Evolutionary conservation across 92 coral and sea anemone genomes (phyloP), one percentile per base, ranked within the genome.

Genomic region (Isaurus tuberculatus): DNA sequence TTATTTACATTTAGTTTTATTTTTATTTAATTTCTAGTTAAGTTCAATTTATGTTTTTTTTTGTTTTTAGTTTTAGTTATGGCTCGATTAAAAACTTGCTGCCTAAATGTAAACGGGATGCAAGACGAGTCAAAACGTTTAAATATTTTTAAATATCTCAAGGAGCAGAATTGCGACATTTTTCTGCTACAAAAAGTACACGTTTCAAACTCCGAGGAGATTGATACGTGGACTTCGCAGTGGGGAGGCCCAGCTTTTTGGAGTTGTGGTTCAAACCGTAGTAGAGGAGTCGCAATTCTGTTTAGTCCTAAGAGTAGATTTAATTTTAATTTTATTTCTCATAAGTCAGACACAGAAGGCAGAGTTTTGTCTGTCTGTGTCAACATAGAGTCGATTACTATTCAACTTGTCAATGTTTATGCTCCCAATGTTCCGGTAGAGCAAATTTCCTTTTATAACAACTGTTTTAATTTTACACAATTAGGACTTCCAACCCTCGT

Each of bases 361-460:
- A 29, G 72, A 13, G 29, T 29, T 28, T 36, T 29, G 43, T 66
- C 72, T 4, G 20, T 66, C 72, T 26, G 16, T 8, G 72, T 66
- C 37, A 16, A 14, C 34, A 30, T 66, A 66, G 72, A 66, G 44
- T 29, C 37, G 43, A 32, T 30, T 66, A 11, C 72, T 36, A 2
- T 66, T 11, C 42, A 66, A 29, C 72, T 66, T 30, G 72, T 66
- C 72, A 66, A 66, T 66, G n/a, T 66, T 66, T 66, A 66, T 19
- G 72, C 72, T 16, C 72, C 72, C 13, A 66, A 66, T 8, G 34
- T 66, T 14, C 72, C 72, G n/a, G n/a, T n/a, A n/a, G n/a, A n/a
- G n/a, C n/a, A n/a, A n/a, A n/a, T n/a, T n/a, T n/a, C n/a, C n/a
- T n/a, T n/a, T n/a, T n/a, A n/a, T n/a, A n/a, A n/a, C n/a, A n/a